These are phyloP conservation scores for Pandemis cinnamomeana DNA, from an alignment of 2,888 invertebrate genomes.

Conservation along the genomic window DNA sequence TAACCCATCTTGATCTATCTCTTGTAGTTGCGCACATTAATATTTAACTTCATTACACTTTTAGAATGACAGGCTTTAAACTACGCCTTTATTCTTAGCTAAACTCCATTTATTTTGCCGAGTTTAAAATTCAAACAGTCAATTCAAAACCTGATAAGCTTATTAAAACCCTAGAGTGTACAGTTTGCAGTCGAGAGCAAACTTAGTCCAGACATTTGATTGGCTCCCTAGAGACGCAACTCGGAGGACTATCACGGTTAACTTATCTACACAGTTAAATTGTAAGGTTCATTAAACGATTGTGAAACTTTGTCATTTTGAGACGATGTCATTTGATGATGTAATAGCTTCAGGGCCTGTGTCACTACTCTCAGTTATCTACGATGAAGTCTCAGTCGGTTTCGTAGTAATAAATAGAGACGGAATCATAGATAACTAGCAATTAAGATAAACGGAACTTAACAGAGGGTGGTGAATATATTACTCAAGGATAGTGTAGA, in stretches of 20 bases:
- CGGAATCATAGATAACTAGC: too few species aligned
- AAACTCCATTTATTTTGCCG: neutral
- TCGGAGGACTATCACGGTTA: conserved; percentile 41
- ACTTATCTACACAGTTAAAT: conserved; percentile 41
- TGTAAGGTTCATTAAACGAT: conserved; percentile 35
- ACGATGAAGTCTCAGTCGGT: too few species aligned
- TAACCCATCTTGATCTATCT: too few species aligned
- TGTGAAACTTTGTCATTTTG: conserved; percentile 27
- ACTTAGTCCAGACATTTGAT: conserved; percentile 59
- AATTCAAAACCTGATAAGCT: conserved; percentile 19
- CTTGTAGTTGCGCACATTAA: too few species aligned
- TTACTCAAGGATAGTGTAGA: too few species aligned
- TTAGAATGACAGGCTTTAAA: too few species aligned
- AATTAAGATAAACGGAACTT: too few species aligned
- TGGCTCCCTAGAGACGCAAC: conserved; percentile 58
- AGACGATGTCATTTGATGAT: neutral
- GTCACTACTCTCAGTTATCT: too few species aligned
- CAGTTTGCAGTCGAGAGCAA: conserved; percentile 52
- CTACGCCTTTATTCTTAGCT: too few species aligned
- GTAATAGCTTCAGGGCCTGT: neutral
- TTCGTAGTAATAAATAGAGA: too few species aligned
- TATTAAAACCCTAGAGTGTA: conserved; percentile 24
- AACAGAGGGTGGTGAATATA: too few species aligned
- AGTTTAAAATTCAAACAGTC: neutral
- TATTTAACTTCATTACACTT: too few species aligned